These are phyloP conservation scores for Mus spicilegus DNA, from an alignment of 2,113 vertebrate genomes.

Conservation along the genomic window DNA sequence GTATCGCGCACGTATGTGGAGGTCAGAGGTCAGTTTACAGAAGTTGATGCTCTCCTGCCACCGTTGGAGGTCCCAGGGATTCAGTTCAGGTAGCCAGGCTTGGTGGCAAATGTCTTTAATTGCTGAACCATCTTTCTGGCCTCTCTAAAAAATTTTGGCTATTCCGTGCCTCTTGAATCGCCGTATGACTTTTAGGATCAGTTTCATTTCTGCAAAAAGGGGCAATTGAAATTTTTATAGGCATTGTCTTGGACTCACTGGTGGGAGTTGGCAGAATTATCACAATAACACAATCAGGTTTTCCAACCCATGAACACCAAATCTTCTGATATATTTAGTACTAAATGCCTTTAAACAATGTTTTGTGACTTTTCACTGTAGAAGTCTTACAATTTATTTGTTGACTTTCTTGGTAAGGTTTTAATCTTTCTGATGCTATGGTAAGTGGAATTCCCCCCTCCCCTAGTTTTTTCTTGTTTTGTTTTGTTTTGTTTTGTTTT, in stretches of 20 bases:
- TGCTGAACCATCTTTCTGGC: not conserved
- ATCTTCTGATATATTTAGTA: constrained; percentile 36
- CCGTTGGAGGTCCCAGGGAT: not conserved
- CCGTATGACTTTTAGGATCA: not conserved
- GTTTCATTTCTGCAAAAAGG: not conserved
- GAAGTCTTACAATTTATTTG: not conserved
- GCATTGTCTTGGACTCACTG: not conserved
- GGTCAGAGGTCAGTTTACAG: not conserved
- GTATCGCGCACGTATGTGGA: fast-evolving
- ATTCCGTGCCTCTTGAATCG: not conserved
- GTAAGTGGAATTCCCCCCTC: not conserved
- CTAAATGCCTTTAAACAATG: not conserved
- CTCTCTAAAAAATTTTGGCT: not conserved
- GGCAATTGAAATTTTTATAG: not conserved
- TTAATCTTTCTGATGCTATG: constrained; percentile 1
- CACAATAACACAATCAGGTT: not conserved
- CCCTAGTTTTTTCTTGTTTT: not conserved
- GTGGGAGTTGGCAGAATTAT: not conserved
- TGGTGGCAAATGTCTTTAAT: no score
- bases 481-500: no score
- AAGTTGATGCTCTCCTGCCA: not conserved
- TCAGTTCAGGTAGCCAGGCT: not conserved
- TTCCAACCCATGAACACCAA: not conserved
- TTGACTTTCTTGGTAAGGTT: constrained; percentile 21
- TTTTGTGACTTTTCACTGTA: constrained; percentile 31